Conservation (phyloP, 2,797 vertebrate species). For the Rhinogobio ventralis region DNA sequence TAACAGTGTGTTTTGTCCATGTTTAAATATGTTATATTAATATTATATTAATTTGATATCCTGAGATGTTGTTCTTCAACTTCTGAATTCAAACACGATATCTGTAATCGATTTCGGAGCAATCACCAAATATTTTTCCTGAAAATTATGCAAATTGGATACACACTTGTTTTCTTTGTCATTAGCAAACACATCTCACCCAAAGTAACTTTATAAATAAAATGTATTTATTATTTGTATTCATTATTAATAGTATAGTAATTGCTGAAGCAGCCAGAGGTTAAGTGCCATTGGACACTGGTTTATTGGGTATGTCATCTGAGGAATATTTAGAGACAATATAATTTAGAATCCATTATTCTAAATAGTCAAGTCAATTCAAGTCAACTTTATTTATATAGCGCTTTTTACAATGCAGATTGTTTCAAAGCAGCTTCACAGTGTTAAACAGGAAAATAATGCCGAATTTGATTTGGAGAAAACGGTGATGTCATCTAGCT, state of each 20-base stretch:
- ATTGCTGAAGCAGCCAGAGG: background rate
- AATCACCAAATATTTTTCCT: background rate
- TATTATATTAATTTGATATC: background rate
- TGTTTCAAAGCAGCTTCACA: too few relatives aligned
- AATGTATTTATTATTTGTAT: background rate
- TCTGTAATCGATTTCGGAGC: too few relatives aligned
- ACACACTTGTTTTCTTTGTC: background rate
- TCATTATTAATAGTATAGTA: conserved; percentile 3
- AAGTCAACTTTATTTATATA: too few relatives aligned
- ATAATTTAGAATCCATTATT: conserved; percentile 15
- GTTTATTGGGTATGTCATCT: background rate
- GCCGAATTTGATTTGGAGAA: too few relatives aligned
- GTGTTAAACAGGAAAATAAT: too few relatives aligned
- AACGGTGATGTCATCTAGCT: too few relatives aligned
- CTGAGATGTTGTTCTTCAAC: background rate
- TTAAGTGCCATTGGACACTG: background rate
- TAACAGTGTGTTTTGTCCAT: background rate
- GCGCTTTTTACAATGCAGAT: too few relatives aligned
- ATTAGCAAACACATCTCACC: background rate
- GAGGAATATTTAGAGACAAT: background rate
- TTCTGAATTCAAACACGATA: background rate
- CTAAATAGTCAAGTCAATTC: too few relatives aligned
- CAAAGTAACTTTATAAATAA: background rate
- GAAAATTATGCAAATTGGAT: background rate
- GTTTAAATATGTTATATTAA: background rate